phyloP scores from a whole-genome alignment of 2,888 invertebrate genomes.

The Prosapia bicincta region DNA sequence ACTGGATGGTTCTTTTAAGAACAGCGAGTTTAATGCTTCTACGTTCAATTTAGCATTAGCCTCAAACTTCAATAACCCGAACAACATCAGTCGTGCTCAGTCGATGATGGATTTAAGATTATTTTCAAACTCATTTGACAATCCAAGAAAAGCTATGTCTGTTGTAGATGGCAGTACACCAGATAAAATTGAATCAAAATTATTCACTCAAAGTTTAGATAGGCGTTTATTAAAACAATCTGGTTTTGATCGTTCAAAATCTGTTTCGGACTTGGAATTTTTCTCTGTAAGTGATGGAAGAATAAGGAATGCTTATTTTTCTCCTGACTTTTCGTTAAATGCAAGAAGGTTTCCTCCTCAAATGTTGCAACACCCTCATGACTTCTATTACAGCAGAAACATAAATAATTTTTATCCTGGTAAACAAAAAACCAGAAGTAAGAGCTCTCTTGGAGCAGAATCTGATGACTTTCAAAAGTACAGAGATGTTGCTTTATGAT shows the following conservation, averaged over 20 bases:
- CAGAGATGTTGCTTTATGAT: slow-evolving; percentile 47
- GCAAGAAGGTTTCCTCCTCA: not conserved
- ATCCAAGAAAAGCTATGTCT: slow-evolving; percentile 14
- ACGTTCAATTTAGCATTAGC: slow-evolving; percentile 16
- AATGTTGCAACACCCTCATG: not conserved
- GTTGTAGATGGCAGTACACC: slow-evolving; percentile 9
- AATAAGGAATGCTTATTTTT: slow-evolving; percentile 16
- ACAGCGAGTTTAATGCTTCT: slow-evolving; percentile 46
- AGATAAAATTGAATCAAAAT: not conserved
- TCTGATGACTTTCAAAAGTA: slow-evolving; percentile 50
- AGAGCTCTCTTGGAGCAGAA: slow-evolving; percentile 35
- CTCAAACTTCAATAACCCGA: not conserved
- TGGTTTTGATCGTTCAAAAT: slow-evolving; percentile 5
- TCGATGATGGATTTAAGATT: slow-evolving; percentile 47
- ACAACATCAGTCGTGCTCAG: slow-evolving; percentile 44
- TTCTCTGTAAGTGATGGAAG: not conserved
- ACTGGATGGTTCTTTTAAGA: not conserved
- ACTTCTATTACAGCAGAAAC: slow-evolving; percentile 12
- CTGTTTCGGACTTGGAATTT: not conserved
- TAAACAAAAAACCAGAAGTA: slow-evolving; percentile 14
- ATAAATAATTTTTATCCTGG: slow-evolving; percentile 19
- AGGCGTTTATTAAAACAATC: slow-evolving; percentile 20
- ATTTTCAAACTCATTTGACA: slow-evolving; percentile 33
- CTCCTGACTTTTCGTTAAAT: not conserved
- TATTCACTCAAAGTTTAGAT: slow-evolving; percentile 27